Base-by-base conservation (phyloP, 2,797 vertebrate genomes). In the Dermochelys coriacea region DNA sequence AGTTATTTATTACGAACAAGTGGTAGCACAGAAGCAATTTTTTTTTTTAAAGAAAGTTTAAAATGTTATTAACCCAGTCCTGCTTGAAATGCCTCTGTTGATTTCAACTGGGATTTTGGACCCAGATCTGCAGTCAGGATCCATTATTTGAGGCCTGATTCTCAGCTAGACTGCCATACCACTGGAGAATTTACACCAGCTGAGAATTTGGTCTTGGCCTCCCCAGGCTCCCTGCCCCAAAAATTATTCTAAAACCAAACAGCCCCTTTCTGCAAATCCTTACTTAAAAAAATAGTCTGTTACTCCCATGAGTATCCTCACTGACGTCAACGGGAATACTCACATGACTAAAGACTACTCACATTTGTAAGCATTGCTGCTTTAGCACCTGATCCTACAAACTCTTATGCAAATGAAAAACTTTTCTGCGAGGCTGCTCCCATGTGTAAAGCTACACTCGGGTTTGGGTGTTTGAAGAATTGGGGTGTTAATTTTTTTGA, bases 321-420 rank as follows among this genome's bases (percentile, higher is more conserved):
- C 15, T 0, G 2, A 37, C 4, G 47, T 52, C 2, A n/a, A 10
- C 14, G 37, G 23, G 47, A 77, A 19, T 2, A 1, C 0, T 21
- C 3, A 75, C 2, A 3, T 41, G 61, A 64, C 15, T 64, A 9
- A 37, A 21, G 57, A 47, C 55, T 3, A 4, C 9, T 15, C 16
- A 0, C 37, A 1, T 1, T 4, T 0, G 8, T 1, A 23, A 47
- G 12, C 3, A 3, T 8, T 3, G 0, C 8, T 16, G 3, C 5
- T 49, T 54, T 34, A 18, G 14, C 8, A 29, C 54, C 14, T 50
- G 1, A 0, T 19, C 27, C 47, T 19, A 2, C 8, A 19, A 34
- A 15, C 27, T 25, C 31, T 19, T 54, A 23, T 25, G n/a, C 55
- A 47, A 21, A 16, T 29, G 4, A 77, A 49, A 49, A 49, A 75